These are phyloP conservation scores for Watsonalla binaria DNA, from an alignment of 2,888 invertebrate genomes.

Conservation along the genomic window DNA sequence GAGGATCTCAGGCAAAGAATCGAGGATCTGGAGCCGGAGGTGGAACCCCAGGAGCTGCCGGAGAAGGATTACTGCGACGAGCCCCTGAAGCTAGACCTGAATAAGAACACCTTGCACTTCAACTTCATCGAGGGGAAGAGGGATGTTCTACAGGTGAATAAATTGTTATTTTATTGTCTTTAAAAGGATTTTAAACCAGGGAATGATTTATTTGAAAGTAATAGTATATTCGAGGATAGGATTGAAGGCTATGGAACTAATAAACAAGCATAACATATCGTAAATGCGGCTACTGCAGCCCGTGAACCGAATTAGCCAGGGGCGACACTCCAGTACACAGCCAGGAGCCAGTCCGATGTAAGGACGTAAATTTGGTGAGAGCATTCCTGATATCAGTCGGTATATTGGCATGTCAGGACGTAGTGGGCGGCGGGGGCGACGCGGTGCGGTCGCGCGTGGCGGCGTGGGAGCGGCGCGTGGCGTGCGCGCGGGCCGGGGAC, in stretches of 20 bases:
- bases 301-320: too few relatives aligned
- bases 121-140: slow-evolving; percentile 73
- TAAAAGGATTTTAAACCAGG: too few relatives aligned
- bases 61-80: slow-evolving; percentile 43
- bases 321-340: too few relatives aligned
- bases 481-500: slow-evolving; percentile 81
- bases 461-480: slow-evolving; percentile 83
- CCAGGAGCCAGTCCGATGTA: too few relatives aligned
- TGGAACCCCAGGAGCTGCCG: slow-evolving; percentile 42
- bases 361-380: neutral
- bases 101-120: slow-evolving; percentile 66
- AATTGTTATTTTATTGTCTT: slow-evolving; percentile 4
- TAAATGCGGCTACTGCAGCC: too few relatives aligned
- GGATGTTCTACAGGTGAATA: slow-evolving; percentile 62
- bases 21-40: slow-evolving; percentile 62
- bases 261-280: too few relatives aligned
- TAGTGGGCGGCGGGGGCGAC: slow-evolving; percentile 44
- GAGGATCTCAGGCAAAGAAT: slow-evolving; percentile 81
- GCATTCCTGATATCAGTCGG: slow-evolving; percentile 1
- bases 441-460: slow-evolving; percentile 81
- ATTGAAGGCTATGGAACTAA: too few relatives aligned
- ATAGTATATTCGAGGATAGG: too few relatives aligned
- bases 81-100: slow-evolving; percentile 50
- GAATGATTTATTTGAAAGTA: too few relatives aligned
- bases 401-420: slow-evolving; percentile 39